Conservation (phyloP, 2,888 invertebrate genomes). For the Dasypolia templi region DNA sequence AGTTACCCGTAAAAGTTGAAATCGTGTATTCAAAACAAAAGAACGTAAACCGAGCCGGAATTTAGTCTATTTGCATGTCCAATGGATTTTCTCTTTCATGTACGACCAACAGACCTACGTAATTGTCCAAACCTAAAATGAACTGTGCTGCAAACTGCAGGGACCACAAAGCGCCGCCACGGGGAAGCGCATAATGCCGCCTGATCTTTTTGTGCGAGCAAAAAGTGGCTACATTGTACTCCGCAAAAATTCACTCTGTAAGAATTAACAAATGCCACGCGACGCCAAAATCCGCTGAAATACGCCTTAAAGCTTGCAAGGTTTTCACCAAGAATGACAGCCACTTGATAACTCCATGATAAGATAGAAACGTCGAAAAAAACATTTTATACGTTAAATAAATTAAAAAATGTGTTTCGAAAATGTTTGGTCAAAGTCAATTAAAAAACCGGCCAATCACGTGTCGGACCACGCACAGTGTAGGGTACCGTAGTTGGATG, state of each 20-base stretch:
- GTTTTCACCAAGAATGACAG: slow-evolving; percentile 26
- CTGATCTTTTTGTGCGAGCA: slow-evolving; percentile 56
- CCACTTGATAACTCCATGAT: slow-evolving; percentile 52
- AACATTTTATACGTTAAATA: background rate
- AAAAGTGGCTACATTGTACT: slow-evolving; percentile 60
- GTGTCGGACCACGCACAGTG: too few relatives aligned
- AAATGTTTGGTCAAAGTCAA: background rate
- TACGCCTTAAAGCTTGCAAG: slow-evolving; percentile 31
- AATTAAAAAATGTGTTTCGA: background rate
- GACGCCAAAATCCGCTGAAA: slow-evolving; percentile 33
- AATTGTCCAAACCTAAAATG: slow-evolving; percentile 64
- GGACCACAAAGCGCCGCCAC: slow-evolving; percentile 57
- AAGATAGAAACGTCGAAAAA: slow-evolving; percentile 7
- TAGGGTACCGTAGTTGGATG: too few relatives aligned
- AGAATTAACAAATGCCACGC: slow-evolving; percentile 65
- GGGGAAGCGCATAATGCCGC: slow-evolving; percentile 55
- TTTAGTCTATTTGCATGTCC: slow-evolving; percentile 55
- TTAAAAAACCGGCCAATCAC: too few relatives aligned
- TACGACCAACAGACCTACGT: slow-evolving; percentile 50
- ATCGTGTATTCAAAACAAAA: slow-evolving; percentile 34
- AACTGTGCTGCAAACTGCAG: slow-evolving; percentile 57
- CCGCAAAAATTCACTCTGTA: slow-evolving; percentile 67
- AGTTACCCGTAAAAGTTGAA: slow-evolving; percentile 28
- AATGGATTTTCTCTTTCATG: slow-evolving; percentile 55
- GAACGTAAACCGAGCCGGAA: slow-evolving; percentile 25